phyloP scores from a whole-genome alignment of 2,113 vertebrate genomes.

The Corydoras sp. region DNA sequence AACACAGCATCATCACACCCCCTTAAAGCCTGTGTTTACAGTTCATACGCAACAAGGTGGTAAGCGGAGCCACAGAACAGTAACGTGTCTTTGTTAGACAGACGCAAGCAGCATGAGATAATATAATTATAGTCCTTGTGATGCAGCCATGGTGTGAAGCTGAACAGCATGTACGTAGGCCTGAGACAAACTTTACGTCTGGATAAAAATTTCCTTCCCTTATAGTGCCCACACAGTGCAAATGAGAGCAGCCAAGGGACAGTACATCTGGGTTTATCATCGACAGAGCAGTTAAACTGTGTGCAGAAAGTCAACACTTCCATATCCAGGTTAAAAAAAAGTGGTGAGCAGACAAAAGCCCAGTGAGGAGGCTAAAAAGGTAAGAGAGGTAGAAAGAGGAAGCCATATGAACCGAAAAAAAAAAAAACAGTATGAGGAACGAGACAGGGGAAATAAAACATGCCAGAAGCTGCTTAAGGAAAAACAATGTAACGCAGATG shows the following conservation, averaged over 20 bases:
- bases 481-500: no score
- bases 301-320: slow-evolving; percentile 7
- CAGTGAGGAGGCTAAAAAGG: neutral
- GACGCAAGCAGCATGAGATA: slow-evolving; percentile 31
- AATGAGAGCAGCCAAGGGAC: slow-evolving; percentile 9
- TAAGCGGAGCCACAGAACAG: slow-evolving; percentile 19
- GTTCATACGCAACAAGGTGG: slow-evolving; percentile 35
- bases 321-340: neutral
- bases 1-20: slow-evolving; percentile 16
- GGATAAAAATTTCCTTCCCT: slow-evolving; percentile 22
- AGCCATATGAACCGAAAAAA: slow-evolving; percentile 12
- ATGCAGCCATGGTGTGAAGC: slow-evolving; percentile 10
- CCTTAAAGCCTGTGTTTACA: slow-evolving; percentile 5
- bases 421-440: slow-evolving; percentile 27
- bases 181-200: slow-evolving; percentile 8
- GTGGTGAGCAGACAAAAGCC: neutral
- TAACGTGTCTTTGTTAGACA: slow-evolving; percentile 19
- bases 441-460: neutral
- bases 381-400: slow-evolving; percentile 37
- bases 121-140: slow-evolving; percentile 31
- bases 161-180: neutral
- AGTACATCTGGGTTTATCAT: slow-evolving; percentile 12
- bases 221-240: neutral
- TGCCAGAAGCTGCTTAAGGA: no score
- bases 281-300: neutral